Evolutionary conservation across 37 sponge, comb jelly and placozoan genomes (phyloP).

Genomic region (Spongilla lacustris): DNA sequence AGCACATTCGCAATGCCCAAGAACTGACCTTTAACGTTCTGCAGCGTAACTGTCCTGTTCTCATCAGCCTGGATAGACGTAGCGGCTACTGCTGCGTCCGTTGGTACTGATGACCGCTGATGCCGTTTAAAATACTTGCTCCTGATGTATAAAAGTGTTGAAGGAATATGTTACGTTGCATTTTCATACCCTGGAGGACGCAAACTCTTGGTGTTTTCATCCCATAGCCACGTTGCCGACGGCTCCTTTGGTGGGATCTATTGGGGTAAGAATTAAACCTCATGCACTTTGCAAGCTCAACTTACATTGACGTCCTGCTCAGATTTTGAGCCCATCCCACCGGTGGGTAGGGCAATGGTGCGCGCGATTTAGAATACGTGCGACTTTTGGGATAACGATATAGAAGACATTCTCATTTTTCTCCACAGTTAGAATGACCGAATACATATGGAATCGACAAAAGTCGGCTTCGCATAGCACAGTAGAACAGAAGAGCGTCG

Average conservation of each 20-base stretch:
- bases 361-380: neutral
- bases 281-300: neutral
- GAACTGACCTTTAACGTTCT: conserved; percentile 59
- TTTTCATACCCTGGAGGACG: neutral
- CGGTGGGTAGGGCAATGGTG: neutral
- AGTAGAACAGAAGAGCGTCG: conserved; percentile 13
- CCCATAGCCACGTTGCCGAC: neutral
- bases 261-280: neutral
- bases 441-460: conserved; percentile 59
- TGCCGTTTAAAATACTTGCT: neutral
- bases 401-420: no score
- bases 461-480: neutral
- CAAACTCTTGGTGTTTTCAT: neutral
- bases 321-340: neutral
- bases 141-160: neutral
- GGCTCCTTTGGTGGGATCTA: neutral
- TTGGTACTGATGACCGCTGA: neutral
- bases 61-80: neutral
- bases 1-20: neutral
- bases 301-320: neutral
- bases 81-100: neutral
- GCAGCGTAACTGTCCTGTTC: conserved; percentile 38
- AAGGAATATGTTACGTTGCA: neutral
- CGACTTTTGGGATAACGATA: neutral
- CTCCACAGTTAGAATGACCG: conserved; percentile 22